Base-by-base conservation (phyloP, 2,888 invertebrate genomes). In the Trichogramma dendrolimi region DNA sequence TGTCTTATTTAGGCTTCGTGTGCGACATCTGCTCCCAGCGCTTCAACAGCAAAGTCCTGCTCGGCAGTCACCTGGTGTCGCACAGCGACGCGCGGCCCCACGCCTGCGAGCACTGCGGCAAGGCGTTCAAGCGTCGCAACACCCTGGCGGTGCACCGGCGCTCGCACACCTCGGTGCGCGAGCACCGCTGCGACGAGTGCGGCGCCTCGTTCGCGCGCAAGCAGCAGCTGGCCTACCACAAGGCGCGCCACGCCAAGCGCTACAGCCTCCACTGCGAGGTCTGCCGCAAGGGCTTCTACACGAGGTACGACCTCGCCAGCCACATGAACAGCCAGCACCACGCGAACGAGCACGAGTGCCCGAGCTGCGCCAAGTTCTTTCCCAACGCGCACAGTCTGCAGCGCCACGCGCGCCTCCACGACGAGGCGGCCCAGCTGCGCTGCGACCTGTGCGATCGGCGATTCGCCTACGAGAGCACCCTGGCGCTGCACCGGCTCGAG, bases 361-460 rank as follows among this genome's bases (percentile, higher is more conserved):
- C 63, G 0, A 47, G 62, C 0, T 78, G 78, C 59, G 60, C 65
- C 14, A 75, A 75, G 51, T 70, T 71, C 0, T 75, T 74, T 46
- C 75, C 76, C 1, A 78, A 77, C 57, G 73, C 72, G 63, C 75
- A 77, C 50, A 72, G 73, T 0, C 57, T 78, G 8, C 71, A 61
- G 6, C 68, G 72, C 0, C 77, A 78, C 53, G 14, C 65, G 2
- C 72, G 70, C 59, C 66, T 69, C 4, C 77, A 77, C 67, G 76
- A 77, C 54, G 72, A 73, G 46, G 77, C 76, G 0, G 67, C 71
- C 6, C 75, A 75, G 52, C 76, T 77, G 51, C 75, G 77, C 67
- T 79, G 79, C 58, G 75, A 78, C 58, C 69, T 75, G 44, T 79
- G 79, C 61, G 80, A 79, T 4, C 79, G 79, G 60, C 74, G 74